These are phyloP conservation scores for Melanostoma scalare DNA, from an alignment of 2,888 invertebrate genomes.

Conservation along the genomic window DNA sequence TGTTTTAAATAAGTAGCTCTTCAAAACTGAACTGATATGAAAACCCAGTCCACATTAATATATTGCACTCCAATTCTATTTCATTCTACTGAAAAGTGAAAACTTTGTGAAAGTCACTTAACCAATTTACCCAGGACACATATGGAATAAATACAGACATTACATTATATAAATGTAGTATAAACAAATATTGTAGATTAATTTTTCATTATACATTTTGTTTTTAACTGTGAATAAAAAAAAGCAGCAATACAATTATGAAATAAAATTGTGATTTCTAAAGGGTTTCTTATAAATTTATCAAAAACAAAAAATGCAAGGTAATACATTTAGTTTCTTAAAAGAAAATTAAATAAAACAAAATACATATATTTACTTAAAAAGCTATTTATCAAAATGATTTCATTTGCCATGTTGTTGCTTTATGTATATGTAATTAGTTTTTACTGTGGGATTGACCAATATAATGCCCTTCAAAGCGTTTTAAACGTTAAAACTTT, in stretches of 20 bases:
- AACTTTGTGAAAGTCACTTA: constrained; percentile 24
- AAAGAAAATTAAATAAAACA: background rate
- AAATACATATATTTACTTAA: constrained; percentile 38
- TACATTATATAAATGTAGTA: background rate
- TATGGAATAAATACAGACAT: constrained; percentile 32
- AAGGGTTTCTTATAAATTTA: constrained; percentile 69
- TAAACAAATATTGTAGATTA: background rate
- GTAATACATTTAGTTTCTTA: constrained; percentile 22
- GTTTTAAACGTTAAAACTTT: too few species aligned
- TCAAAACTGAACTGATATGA: constrained; percentile 23
- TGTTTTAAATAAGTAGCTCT: constrained; percentile 31
- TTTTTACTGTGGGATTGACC: too few species aligned
- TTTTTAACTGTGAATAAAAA: constrained; percentile 16
- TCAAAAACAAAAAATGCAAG: constrained; percentile 29
- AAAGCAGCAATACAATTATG: constrained; percentile 37
- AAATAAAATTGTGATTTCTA: constrained; percentile 66
- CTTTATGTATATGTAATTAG: background rate
- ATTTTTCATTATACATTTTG: constrained; percentile 10
- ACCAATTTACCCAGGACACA: constrained; percentile 1
- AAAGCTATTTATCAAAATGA: constrained; percentile 3
- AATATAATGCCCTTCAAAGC: too few species aligned
- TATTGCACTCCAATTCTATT: constrained; percentile 24
- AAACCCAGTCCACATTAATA: constrained; percentile 18
- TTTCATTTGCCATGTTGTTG: constrained; percentile 12
- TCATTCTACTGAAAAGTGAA: constrained; percentile 8